Conservation (phyloP, 2,888 invertebrate species). For the Cheilosia variabilis region DNA sequence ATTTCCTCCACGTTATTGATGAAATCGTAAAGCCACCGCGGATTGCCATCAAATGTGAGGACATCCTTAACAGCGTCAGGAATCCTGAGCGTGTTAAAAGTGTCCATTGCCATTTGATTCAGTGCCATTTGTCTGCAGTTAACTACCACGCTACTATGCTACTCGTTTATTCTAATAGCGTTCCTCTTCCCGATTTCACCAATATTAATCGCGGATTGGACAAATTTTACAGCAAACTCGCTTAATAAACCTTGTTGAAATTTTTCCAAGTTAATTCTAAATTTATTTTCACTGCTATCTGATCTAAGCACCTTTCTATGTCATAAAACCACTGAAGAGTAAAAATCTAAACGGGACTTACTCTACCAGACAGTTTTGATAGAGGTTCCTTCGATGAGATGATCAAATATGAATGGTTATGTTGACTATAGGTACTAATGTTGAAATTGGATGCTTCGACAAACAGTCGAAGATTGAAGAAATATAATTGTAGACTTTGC, state of each 20-base stretch:
- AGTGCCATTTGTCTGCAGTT: neutral
- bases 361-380: neutral
- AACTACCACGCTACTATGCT: neutral
- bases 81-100: slow-evolving; percentile 45
- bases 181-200: neutral
- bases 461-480: neutral
- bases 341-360: neutral
- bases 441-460: neutral
- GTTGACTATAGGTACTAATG: neutral
- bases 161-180: neutral
- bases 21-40: slow-evolving; percentile 49
- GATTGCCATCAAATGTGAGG: slow-evolving; percentile 52
- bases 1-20: slow-evolving; percentile 66
- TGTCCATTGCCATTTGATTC: neutral
- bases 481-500: neutral
- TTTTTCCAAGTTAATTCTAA: neutral
- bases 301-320: neutral
- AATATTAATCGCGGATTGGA: neutral
- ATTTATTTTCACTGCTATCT: neutral
- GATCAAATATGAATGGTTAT: neutral
- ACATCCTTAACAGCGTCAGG: slow-evolving; percentile 68
- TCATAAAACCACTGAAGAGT: neutral
- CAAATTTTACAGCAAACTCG: neutral
- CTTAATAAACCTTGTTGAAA: neutral
- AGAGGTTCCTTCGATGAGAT: neutral